Conservation (phyloP, 2,113 vertebrate genomes). For the Anas platyrhynchos region DNA sequence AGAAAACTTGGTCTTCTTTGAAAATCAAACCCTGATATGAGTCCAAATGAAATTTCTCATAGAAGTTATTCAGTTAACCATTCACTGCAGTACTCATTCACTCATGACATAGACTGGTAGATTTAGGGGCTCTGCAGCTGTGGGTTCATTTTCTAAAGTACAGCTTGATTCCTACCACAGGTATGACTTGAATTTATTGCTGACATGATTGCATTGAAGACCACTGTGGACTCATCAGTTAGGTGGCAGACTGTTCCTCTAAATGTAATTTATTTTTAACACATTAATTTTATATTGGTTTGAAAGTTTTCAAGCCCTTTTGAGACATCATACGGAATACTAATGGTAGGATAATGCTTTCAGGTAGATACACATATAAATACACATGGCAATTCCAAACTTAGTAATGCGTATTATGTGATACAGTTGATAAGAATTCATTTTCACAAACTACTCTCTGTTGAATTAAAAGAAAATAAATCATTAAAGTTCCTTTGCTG, state of each 20-base stretch:
- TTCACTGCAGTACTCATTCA: not conserved
- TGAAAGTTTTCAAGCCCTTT: not conserved
- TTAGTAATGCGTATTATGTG: not conserved
- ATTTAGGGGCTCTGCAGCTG: not conserved
- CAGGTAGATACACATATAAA: not conserved
- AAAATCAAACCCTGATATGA: not conserved
- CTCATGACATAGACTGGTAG: not conserved
- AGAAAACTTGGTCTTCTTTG: not conserved
- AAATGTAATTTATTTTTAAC: not conserved
- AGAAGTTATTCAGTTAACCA: not conserved
- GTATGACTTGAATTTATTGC: not conserved
- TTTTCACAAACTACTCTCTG: not conserved
- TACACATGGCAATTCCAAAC: not conserved
- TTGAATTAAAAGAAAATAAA: not conserved
- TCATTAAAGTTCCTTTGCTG: not conserved
- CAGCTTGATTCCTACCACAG: not conserved
- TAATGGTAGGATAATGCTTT: not conserved
- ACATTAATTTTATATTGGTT: not conserved
- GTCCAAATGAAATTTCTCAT: not conserved
- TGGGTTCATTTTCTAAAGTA: not conserved
- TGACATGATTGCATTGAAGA: not conserved
- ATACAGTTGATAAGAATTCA: not conserved
- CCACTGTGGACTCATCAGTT: not conserved
- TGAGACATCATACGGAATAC: not conserved
- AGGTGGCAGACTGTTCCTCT: not conserved